Base-by-base conservation (phyloP, 2,797 vertebrate species). In the Danio tinwini region DNA sequence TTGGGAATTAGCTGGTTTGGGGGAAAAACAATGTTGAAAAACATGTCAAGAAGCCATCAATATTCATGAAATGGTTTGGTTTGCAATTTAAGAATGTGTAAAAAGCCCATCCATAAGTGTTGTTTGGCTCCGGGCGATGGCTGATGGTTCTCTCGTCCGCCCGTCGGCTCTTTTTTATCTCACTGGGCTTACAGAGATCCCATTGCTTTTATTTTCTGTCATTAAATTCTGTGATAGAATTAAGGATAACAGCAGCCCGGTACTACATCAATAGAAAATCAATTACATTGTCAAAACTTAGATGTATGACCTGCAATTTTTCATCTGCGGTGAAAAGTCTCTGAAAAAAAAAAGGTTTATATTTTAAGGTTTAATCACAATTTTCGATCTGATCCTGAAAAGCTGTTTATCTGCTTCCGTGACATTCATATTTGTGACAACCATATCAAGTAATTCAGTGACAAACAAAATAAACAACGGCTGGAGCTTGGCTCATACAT, bases 181-280 rank as follows among this genome's bases (percentile, higher is more conserved):
- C 76, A 12, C 37, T 21, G 44, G 78, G 61, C 77, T 78, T 52
- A 81, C 67, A 12, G 37, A 82, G 79, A 78, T 83, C 73, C 53
- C 64, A 71, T 80, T 78, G 64, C 74, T 85, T 85, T 83, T 86
- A 83, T 86, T 59, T 85, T 84, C 70, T 81, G 85, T 71, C 64
- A 74, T 75, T 68, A 87, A 82, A 63, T 49, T 81, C 68, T 62
- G 16, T 82, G 81, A 82, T 59, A 81, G 37, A 88, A 89, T 59
- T 49, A 88, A 74, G 78, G 85, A 83, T 85, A 88, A 85, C 71
- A 76, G 77, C 83, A 68, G 78, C 73, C 84, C 83, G 82, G 71
- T 21, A 83, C 78, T 83, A 83, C 86, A 85, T 88, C 84, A 56
- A 90, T 87, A 81, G 76, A 87, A 87, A 85, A 87, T 76, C 71